phyloP scores from a whole-genome alignment of 1,140 invertebrate species.

The Eubasilissa regina region DNA sequence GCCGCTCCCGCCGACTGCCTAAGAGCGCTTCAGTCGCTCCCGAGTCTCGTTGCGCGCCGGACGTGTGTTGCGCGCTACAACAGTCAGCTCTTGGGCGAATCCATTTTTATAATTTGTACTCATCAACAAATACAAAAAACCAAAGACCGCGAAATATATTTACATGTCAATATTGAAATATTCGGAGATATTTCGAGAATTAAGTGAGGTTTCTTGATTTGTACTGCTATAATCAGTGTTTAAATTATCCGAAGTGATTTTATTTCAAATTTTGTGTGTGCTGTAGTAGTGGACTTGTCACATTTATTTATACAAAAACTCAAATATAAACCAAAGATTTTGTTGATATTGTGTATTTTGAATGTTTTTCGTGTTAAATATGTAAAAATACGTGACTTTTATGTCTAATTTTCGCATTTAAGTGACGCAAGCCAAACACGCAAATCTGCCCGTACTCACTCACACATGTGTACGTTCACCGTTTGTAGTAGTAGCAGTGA shows the following conservation, averaged over 20 bases:
- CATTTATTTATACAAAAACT: constrained; percentile 10
- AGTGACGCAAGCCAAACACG: constrained; percentile 7
- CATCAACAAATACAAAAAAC: constrained; percentile 36
- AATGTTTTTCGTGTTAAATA: constrained; percentile 5
- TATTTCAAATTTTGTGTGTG: constrained; percentile 1
- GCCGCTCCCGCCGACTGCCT: neutral
- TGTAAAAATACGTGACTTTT: constrained; percentile 31
- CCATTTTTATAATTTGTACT: constrained; percentile 29
- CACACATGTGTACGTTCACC: neutral
- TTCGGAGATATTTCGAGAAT: neutral
- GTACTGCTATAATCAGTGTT: constrained; percentile 5
- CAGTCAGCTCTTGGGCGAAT: constrained; percentile 21
- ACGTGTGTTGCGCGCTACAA: constrained; percentile 39
- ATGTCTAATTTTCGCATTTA: neutral
- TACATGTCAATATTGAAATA: constrained; percentile 29
- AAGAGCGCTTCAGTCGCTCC: constrained; percentile 4
- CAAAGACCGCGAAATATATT: constrained; percentile 38
- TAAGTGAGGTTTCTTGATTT: neutral
- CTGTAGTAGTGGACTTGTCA: constrained; percentile 16
- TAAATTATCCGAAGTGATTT: constrained; percentile 16
- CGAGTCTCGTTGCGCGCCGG: constrained; percentile 28
- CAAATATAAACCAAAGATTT: neutral
- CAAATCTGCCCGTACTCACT: neutral
- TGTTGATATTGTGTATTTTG: neutral
- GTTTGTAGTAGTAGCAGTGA: neutral